phyloP scores from a whole-genome alignment of 1,140 invertebrate species.

The Nephila pilipes region DNA sequence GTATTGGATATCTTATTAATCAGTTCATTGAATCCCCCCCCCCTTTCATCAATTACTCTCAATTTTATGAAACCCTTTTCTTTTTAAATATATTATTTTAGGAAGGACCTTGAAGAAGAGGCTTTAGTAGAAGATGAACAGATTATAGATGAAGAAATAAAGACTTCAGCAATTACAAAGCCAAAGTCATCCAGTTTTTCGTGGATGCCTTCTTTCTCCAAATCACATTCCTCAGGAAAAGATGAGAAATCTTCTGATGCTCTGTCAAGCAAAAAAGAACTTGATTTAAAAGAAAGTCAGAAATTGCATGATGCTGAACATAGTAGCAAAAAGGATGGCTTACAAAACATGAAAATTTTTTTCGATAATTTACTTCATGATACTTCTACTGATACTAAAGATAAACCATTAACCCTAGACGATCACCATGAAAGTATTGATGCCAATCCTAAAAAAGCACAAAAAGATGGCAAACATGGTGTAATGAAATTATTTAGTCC shows the following conservation, averaged over 20 bases:
- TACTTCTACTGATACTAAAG: conserved; percentile 16
- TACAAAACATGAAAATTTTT: conserved; percentile 61
- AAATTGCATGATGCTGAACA: neutral
- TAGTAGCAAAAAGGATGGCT: conserved; percentile 43
- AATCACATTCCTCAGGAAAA: conserved; percentile 45
- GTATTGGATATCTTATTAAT: too few species aligned
- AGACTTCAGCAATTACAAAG: neutral
- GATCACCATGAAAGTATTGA: neutral
- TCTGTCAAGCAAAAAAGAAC: neutral
- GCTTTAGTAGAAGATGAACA: neutral
- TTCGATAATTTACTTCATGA: conserved; percentile 62
- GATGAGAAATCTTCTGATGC: conserved; percentile 20
- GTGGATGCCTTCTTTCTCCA: conserved; percentile 50
- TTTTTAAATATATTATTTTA: conserved; percentile 6
- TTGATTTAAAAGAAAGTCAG: neutral
- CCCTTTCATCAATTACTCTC: neutral
- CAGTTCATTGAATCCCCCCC: too few species aligned
- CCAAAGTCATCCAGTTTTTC: conserved; percentile 51
- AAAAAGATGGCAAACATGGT: conserved; percentile 32
- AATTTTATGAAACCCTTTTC: neutral
- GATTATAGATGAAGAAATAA: neutral
- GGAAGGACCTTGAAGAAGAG: neutral
- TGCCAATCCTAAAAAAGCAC: neutral
- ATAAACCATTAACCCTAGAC: neutral
- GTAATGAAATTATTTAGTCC: conserved; percentile 55